Evolutionary conservation across 2,113 vertebrate genomes (phyloP).

Genomic region (Mixornis gularis): DNA sequence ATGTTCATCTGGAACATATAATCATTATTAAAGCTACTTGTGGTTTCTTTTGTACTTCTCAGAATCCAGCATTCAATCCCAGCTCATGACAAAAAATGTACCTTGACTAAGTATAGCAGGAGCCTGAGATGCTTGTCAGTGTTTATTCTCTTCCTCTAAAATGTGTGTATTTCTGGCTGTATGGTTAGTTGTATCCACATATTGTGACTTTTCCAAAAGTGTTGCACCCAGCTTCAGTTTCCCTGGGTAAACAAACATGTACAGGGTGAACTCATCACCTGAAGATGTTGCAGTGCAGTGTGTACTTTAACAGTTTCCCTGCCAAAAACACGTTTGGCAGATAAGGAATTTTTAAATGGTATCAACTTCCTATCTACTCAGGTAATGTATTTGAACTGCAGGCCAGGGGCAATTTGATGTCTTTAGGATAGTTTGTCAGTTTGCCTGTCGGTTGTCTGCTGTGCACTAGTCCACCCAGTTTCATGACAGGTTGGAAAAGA

Average conservation of each 20-base stretch:
- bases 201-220: not conserved
- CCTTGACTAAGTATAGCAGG: not conserved
- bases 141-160: not conserved
- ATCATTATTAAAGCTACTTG: not conserved
- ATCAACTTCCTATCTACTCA: not conserved
- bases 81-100: not conserved
- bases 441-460: not conserved
- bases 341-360: not conserved
- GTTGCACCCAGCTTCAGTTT: not conserved
- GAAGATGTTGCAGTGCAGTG: not conserved
- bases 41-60: slow-evolving; percentile 2
- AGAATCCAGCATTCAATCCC: not conserved
- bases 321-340: not conserved
- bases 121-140: not conserved
- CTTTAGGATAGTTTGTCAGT: not conserved
- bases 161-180: not conserved
- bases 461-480: not conserved
- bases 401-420: not conserved
- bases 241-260: not conserved
- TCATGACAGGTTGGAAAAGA: not conserved
- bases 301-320: not conserved
- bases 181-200: not conserved
- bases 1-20: not conserved
- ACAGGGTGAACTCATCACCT: not conserved
- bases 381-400: not conserved